phyloP scores from a whole-genome alignment of 1,140 invertebrate species.

The Phenacoccus solenopsis region DNA sequence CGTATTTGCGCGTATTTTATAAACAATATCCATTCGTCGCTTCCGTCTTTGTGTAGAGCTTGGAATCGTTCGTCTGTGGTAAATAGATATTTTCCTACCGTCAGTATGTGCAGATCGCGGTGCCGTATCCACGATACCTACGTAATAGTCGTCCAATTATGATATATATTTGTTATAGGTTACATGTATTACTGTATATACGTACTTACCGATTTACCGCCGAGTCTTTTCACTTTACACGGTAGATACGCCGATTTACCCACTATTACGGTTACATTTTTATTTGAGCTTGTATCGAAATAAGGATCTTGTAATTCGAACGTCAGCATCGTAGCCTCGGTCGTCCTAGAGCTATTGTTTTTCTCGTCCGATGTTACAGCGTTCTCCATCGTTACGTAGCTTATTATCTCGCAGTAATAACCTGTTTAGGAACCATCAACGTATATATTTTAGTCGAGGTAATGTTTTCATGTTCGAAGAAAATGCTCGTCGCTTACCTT shows the following conservation, averaged over 20 bases:
- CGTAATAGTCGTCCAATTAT: no score
- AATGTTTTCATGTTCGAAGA: no score
- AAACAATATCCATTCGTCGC: constrained; percentile 37
- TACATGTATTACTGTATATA: no score
- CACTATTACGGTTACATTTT: constrained; percentile 70
- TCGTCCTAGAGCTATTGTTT: no score
- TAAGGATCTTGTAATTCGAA: constrained; percentile 45
- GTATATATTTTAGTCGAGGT: no score
- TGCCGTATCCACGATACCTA: constrained; percentile 75
- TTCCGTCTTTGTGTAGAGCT: constrained; percentile 46
- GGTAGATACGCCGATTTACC: constrained; percentile 79
- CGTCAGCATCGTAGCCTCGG: not conserved
- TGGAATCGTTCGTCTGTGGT: constrained; percentile 82
- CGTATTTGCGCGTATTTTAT: constrained; percentile 81
- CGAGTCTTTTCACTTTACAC: constrained; percentile 70
- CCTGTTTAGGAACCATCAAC: not conserved
- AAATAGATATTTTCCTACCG: constrained; percentile 76
- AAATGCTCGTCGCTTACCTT: no score
- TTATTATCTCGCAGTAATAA: not conserved
- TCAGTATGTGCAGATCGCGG: constrained; percentile 77
- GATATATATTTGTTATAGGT: no score
- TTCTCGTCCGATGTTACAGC: not conserved
- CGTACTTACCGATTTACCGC: constrained; percentile 76
- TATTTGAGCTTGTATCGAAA: constrained; percentile 73
- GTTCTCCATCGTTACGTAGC: not conserved